Evolutionary conservation across 1,140 invertebrate genomes (phyloP), one percentile per base, ranked within the genome.

Genomic region (Atta colombica): DNA sequence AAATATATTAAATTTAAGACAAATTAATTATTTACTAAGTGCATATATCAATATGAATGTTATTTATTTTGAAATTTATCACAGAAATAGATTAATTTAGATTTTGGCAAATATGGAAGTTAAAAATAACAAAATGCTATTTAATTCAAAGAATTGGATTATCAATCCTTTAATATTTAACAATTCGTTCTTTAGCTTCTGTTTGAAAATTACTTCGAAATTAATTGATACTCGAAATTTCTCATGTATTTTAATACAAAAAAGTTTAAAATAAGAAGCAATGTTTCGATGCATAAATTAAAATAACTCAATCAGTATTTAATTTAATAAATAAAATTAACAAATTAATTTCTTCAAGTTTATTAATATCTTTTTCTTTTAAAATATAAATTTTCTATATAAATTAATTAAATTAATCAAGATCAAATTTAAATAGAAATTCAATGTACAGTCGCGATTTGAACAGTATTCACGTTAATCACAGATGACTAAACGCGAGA

Each of bases 401-500:
- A 25, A 68, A 21, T 3, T 8, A 8, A 60, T 21, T n/a, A 4
- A 28, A 28, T 77, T 28, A 66, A 65, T 65, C 49, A 31, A 21
- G 10, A 14, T 51, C 0, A 21, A 49, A 58, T 39, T 69, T 39
- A 39, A 69, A 69, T 18, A 69, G 14, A 69, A 69, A 53, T 55
- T 68, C n/a, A 51, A n/a, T n/a, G 18, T 31, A 35, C 6, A 16
- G n/a, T 49, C 25, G 45, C 18, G n/a, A 16, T 51, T 68, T 68
- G 16, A 66, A n/a, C 60, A 35, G 35, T 14, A 21, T 25, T 6
- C 28, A 14, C n/a, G 49, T 80, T 28, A 68, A 53, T 78, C 51
- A 66, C 45, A 25, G 25, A 66, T 68, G 28, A 78, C 7, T 66
- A n/a, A 35, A 78, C 45, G 61, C 12, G 14, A 55, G n/a, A 53